A percentile compares a stretch with the other conserved stretches of the same genome.
These are phyloP conservation scores for Tuberolachnus salignus DNA, from an alignment of 2,888 invertebrate species.

Conservation along the genomic window DNA sequence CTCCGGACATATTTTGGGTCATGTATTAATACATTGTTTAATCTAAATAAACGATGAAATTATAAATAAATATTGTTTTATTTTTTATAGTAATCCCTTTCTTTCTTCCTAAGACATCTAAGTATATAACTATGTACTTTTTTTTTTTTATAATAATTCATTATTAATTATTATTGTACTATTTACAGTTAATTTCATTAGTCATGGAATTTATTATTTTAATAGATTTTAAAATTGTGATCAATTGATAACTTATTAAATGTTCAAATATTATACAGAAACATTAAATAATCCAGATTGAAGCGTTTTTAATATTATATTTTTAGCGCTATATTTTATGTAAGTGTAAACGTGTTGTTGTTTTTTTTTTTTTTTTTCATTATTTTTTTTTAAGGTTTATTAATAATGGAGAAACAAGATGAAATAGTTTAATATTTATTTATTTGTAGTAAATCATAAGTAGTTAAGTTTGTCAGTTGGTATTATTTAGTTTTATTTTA, in stretches of 20 bases:
- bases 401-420: constrained; percentile 7
- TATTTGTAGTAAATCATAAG: constrained; percentile 24
- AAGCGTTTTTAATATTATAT: constrained; percentile 9
- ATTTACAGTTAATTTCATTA: constrained; percentile 13
- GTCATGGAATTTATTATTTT: neutral
- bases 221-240: constrained; percentile 6
- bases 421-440: constrained; percentile 9
- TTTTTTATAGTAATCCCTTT: constrained; percentile 31
- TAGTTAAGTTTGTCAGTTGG: constrained; percentile 11
- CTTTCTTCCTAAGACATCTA: constrained; percentile 35
- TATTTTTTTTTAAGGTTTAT: constrained; percentile 7
- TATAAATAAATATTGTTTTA: constrained; percentile 47
- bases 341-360: neutral
- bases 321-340: constrained; percentile 11
- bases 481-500: constrained; percentile 25
- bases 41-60: constrained; percentile 38
- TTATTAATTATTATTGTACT: constrained; percentile 7
- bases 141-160: constrained; percentile 12
- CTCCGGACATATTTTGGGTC: constrained; percentile 44
- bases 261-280: neutral
- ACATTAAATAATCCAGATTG: neutral
- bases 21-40: constrained; percentile 44
- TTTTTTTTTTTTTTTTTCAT: too few species aligned
- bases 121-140: neutral
- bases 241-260: neutral